Conservation (phyloP, 2,113 vertebrate species). For the Tamias sibiricus region DNA sequence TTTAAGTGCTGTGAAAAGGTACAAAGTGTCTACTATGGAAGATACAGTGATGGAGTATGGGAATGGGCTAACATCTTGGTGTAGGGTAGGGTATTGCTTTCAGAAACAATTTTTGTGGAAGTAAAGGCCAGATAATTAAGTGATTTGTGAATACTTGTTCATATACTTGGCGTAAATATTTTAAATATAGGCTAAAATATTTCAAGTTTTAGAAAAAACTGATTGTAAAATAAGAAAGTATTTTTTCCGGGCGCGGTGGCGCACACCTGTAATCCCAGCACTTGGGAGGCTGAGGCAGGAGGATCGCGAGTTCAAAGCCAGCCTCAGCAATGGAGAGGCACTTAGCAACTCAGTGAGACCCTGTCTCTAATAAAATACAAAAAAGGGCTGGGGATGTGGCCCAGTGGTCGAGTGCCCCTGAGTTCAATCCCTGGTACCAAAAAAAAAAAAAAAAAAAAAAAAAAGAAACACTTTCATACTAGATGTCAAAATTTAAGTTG, state of each 20-base stretch:
- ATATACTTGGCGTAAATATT: conserved; percentile 14
- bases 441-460: no score
- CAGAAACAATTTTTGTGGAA: not conserved
- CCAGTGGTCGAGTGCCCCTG: no score
- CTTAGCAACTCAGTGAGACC: no score
- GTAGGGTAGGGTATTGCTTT: not conserved
- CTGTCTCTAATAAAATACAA: no score
- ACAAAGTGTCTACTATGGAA: not conserved
- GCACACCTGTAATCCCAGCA: no score
- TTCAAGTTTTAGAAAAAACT: conserved; percentile 21
- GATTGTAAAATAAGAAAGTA: conserved; percentile 38
- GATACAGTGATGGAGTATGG: not conserved
- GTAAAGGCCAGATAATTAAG: not conserved
- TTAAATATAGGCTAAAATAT: conserved; percentile 14
- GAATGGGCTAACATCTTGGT: not conserved
- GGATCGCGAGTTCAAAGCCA: no score
- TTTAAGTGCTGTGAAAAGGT: not conserved
- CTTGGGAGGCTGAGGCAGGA: no score
- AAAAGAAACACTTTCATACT: not conserved
- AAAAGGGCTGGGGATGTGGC: no score
- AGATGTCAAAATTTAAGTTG: not conserved
- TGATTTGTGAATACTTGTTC: not conserved
- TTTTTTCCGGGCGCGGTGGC: no score
- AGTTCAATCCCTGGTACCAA: no score
- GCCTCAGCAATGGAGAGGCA: no score